Evolutionary conservation across 2,113 vertebrate genomes (phyloP).

Genomic region (Riparia riparia): DNA sequence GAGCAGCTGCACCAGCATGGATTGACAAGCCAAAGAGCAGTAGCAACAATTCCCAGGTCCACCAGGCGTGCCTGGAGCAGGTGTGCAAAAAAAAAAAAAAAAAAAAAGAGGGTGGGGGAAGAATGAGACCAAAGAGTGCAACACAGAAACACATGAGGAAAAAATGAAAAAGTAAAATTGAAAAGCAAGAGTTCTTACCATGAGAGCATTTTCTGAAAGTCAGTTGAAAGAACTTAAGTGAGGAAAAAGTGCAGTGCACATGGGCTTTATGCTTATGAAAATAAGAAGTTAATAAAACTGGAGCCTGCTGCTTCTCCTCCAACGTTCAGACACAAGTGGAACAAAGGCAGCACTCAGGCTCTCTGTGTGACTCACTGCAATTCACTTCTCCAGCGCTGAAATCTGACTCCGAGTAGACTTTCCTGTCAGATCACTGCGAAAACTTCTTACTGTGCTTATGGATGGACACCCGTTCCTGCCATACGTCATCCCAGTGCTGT

Average conservation of each 20-base stretch:
- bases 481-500: background rate
- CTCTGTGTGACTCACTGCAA: slow-evolving; percentile 70
- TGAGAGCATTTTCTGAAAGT: slow-evolving; percentile 59
- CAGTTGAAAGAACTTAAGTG: background rate
- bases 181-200: slow-evolving; percentile 56
- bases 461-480: background rate
- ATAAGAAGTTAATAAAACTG: slow-evolving; percentile 20
- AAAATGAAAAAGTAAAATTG: background rate
- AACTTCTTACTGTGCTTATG: slow-evolving; percentile 27
- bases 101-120: background rate
- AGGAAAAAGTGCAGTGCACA: background rate
- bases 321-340: slow-evolving; percentile 64
- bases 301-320: slow-evolving; percentile 60
- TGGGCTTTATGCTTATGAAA: slow-evolving; percentile 28
- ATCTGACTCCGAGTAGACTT: slow-evolving; percentile 66
- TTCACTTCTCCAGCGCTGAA: slow-evolving; percentile 66
- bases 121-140: background rate
- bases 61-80: slow-evolving; percentile 47
- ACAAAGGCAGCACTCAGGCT: slow-evolving; percentile 77
- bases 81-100: slow-evolving; percentile 13
- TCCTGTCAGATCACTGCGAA: slow-evolving; percentile 38
- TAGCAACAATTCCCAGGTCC: slow-evolving; percentile 48
- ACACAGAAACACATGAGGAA: background rate
- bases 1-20: slow-evolving; percentile 30
- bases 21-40: slow-evolving; percentile 53